Base-by-base conservation (phyloP, 2,888 invertebrate genomes). In the Drosophila subsilvestris region DNA sequence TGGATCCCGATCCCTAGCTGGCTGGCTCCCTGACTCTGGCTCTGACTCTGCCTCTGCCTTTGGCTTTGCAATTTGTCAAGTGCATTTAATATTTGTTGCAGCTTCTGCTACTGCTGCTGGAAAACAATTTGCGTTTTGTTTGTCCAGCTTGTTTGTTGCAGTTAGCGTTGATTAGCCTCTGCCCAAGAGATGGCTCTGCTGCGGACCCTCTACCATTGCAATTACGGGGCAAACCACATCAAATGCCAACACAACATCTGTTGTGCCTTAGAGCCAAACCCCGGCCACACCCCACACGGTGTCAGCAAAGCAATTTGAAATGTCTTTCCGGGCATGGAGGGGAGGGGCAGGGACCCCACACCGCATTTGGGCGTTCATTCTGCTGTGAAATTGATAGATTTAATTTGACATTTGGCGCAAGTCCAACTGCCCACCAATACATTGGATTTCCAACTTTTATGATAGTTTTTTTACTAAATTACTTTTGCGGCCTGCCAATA, bases 71-170 rank as follows among this genome's bases (percentile, higher is more conserved):
- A 89, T 89, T 87, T 86, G 89, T 89, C 86, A 81, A 87, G 85
- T 78, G 74, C 82, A 81, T 76, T 88, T 86, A 76, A 86, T 85
- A 82, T 86, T 86, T 74, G 78, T 76, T 45, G 43, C 51, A 50
- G 43, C 47, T 69, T 5, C 10, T 20, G 37, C 25, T 44, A 50
- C 56, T 25, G 8, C 29, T 70, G 79, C 50, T 22, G 55, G 63
- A 79, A 86, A 88, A 88, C 80, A 88, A 89, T 88, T 86, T 86
- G 69, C 80, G 78, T 86, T 88, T 37, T 85, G 89, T 88, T 85
- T 83, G 88, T 89, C 88, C 86, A 88, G 82, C 83, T 83, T 85
- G 83, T 83, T 83, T 83, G 89, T 89, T 89, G 83, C 83, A 89
- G 79, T 83, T 89, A 89, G 83, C 88, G 89, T 83, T 83, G 83